Conservation (phyloP, 2,797 vertebrate genomes). For the Syngnathus acus region DNA sequence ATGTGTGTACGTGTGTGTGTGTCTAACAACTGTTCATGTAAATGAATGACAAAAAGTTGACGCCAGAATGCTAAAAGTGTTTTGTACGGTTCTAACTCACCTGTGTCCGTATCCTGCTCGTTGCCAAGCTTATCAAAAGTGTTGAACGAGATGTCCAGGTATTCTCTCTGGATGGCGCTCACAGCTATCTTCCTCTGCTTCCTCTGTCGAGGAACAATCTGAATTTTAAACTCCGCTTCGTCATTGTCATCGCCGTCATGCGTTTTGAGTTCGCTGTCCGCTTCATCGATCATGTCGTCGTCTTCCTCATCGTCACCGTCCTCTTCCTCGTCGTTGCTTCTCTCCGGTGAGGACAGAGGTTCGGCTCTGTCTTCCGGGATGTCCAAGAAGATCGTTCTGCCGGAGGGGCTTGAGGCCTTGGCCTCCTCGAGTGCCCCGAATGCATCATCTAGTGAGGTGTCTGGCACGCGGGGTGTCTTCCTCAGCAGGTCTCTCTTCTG, state of each 20-base stretch:
- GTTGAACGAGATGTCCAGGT: slow-evolving; percentile 95
- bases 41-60: no score
- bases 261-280: slow-evolving; percentile 74
- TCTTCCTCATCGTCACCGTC: slow-evolving; percentile 81
- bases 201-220: slow-evolving; percentile 93
- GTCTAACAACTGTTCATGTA: no score
- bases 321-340: slow-evolving; percentile 71
- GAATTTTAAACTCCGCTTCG: slow-evolving; percentile 95
- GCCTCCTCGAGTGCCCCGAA: slow-evolving; percentile 57
- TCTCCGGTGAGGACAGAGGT: slow-evolving; percentile 70
- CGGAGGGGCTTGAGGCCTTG: slow-evolving; percentile 64
- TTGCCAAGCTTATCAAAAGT: slow-evolving; percentile 86
- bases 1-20: no score
- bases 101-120: slow-evolving; percentile 81
- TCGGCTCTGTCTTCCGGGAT: slow-evolving; percentile 81
- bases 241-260: slow-evolving; percentile 68
- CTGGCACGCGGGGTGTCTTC: slow-evolving; percentile 82
- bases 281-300: slow-evolving; percentile 80
- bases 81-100: slow-evolving; percentile 60
- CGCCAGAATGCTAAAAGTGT: neutral
- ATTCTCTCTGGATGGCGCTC: slow-evolving; percentile 97
- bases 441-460: slow-evolving; percentile 80
- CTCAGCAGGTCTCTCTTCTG: slow-evolving; percentile 90
- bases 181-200: slow-evolving; percentile 98
- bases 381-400: slow-evolving; percentile 78